Evolutionary conservation across 1,140 invertebrate genomes (phyloP), one percentile per base, ranked within the genome.

Genomic region (Coelopa frigida): DNA sequence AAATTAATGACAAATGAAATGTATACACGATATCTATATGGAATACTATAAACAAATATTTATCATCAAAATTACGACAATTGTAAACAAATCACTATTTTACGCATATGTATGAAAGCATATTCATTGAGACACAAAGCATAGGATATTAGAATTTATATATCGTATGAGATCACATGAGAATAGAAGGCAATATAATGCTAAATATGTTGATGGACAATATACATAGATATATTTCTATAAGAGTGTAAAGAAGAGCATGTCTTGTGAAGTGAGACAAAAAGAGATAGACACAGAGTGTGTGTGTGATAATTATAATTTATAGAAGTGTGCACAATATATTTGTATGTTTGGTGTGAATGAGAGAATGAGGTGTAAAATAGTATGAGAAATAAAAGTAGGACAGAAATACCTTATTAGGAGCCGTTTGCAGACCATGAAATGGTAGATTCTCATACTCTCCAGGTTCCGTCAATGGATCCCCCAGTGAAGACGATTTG

Each of bases 361-460:
- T 21, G 14, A 44, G 10, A 36, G 27, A 44, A n/a, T 46, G 27
- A 42, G 5, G 33, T 32, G 29, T 27, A 44, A 38, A 32, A 39
- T 35, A 31, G 24, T 38, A 44, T 31, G n/a, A n/a, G n/a, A 46
- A 36, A 44, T 24, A 42, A 26, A 50, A 33, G n/a, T 33, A 32
- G 27, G 27, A 44, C 40, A 52, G 49, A 54, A 59, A 73, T 80
- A 93, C 89, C 83, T 92, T 92, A 70, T 89, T 89, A 57, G 87
- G 87, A 54, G 88, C 84, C 62, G 85, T 84, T 73, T 90, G 87
- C 58, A 92, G 82, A 57, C 88, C 88, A 70, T 93, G 89, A 77
- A 94, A 94, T 48, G 89, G 88, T 61, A 94, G 78, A 72, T 94
- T 94, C 75, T 94, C 89, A 75, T 93, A 94, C 70, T 91, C 87